These are phyloP conservation scores for Deroplatys truncata DNA, from an alignment of 2,888 invertebrate species.

Conservation along the genomic window DNA sequence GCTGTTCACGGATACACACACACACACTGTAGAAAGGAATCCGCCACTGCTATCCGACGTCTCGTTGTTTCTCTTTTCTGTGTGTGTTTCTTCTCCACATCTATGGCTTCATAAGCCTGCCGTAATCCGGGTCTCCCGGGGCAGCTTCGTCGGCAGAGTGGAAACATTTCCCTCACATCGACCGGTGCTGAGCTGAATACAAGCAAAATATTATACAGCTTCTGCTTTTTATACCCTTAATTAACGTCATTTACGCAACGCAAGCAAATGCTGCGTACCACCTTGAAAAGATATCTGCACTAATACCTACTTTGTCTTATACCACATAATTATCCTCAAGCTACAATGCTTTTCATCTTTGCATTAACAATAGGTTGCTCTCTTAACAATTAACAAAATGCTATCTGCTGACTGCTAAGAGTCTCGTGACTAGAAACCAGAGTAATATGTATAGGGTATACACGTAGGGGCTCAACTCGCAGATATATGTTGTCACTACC, in stretches of 20 bases:
- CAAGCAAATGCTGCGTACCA: neutral
- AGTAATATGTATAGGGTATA: no score
- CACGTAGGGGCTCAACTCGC: no score
- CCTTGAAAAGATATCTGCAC: no score
- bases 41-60: neutral
- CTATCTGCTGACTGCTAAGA: no score
- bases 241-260: neutral
- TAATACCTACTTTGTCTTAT: no score
- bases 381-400: no score
- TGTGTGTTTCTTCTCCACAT: neutral
- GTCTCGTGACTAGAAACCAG: no score
- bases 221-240: neutral
- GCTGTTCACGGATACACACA: no score
- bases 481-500: no score
- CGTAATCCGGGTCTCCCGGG: neutral
- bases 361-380: no score
- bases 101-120: neutral
- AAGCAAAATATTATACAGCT: neutral
- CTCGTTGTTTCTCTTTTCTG: neutral
- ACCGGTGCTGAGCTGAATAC: neutral
- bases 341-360: no score
- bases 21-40: neutral
- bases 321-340: no score
- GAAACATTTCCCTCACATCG: neutral
- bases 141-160: neutral